A percentile compares a stretch with the other conserved stretches of the same genome.
phyloP scores from a whole-genome alignment of 2,113 vertebrate species.

The Anolis sagrei region DNA sequence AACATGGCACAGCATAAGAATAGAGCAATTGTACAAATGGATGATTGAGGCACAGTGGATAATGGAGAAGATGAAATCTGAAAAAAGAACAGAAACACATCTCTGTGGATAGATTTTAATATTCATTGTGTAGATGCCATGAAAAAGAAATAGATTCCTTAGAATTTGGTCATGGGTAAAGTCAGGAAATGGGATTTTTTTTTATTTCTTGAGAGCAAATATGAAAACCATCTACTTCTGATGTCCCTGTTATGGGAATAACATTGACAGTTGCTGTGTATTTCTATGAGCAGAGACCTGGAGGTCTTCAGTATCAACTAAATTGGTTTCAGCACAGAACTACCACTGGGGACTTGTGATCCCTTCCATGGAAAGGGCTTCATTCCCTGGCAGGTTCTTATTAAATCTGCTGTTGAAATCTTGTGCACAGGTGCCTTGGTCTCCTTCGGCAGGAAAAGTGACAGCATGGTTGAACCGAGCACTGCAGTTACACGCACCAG shows the following conservation, averaged over 20 bases:
- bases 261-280: background rate
- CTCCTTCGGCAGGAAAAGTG: background rate
- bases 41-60: background rate
- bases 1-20: too few species aligned
- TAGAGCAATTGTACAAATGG: too few species aligned
- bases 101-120: background rate
- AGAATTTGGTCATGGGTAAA: background rate
- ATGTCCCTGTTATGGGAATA: background rate
- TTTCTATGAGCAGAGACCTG: background rate
- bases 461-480: background rate
- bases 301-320: background rate
- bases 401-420: background rate
- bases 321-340: slow-evolving; percentile 13
- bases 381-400: background rate
- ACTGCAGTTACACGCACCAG: background rate
- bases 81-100: background rate
- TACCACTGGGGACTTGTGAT: background rate
- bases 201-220: background rate
- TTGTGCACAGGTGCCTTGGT: background rate
- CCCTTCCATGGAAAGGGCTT: background rate
- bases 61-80: background rate
- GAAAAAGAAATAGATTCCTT: background rate
- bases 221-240: background rate
- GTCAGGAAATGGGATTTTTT: background rate
- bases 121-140: background rate